Evolutionary conservation across 2,888 invertebrate genomes (phyloP), one percentile per base, ranked within the genome.

Genomic region (Xylocampa areola): DNA sequence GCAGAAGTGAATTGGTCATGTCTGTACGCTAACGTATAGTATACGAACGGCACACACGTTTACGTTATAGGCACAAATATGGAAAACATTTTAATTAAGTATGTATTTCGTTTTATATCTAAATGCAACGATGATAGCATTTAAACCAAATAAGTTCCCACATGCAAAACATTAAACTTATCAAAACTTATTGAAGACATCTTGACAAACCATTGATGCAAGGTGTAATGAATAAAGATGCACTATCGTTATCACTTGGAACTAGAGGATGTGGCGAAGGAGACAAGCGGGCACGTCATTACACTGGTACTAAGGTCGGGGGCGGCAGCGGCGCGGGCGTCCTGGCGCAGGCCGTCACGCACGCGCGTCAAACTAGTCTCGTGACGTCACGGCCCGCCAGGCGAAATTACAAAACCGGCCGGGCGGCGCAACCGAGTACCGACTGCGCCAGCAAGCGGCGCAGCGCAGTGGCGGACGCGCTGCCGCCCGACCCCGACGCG

Each of bases 401-500:
- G 92, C 91, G 80, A 90, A 91, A 89, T 88, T 85, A 92, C 89
- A 91, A 92, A 93, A 92, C 93, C 92, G 92, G 92, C 92, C 90
- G 85, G 84, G 83, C 87, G 81, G 87, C 85, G 81, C 83, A 80
- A 81, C 84, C 84, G 84, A 82, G 81, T 79, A 81, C 84, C 84
- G 84, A 82, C 81, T 79, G 82, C 80, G 83, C 79, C 84, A 80
- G 82, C 86, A 83, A 84, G 87, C 86, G 85, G 78, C 80, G 69
- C 83, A 80, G 88, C 90, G 92, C 92, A 92, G 92, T 91, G 92
- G 90, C 87, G 89, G 88, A 78, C 89, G 91, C 91, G 91, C 92
- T 82, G 91, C 90, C 91, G 91, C 78, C 89, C 92, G 92, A 88
- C 92, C 90, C 91, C 92, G 91, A 91, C 93, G 93, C 91, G 90